Evolutionary conservation across 1,140 invertebrate species (phyloP).

Genomic region (Drosophila miranda): DNA sequence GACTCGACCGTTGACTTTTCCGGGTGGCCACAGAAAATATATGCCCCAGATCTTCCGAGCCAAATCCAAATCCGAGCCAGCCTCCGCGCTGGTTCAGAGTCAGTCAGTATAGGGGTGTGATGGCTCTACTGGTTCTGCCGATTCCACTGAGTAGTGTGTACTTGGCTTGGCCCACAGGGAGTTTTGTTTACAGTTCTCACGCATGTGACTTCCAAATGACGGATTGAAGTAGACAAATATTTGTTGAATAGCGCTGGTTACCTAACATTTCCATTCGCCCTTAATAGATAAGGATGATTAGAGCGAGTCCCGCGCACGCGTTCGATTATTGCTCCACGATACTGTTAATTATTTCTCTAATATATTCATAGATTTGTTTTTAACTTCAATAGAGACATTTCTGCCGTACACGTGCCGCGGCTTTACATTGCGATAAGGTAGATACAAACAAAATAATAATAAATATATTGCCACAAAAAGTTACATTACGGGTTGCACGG

Average conservation of each 20-base stretch:
- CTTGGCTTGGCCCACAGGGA: conserved; percentile 7
- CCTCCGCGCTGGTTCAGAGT: conserved; percentile 16
- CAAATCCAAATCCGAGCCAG: conserved; percentile 51
- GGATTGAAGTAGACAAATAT: conserved; percentile 82
- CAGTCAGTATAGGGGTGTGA: conserved; percentile 3
- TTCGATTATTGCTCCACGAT: conserved; percentile 60
- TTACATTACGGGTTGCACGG: neutral
- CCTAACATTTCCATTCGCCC: conserved; percentile 46
- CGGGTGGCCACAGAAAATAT: conserved; percentile 2
- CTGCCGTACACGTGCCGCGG: conserved; percentile 59
- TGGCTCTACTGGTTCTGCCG: conserved; percentile 7
- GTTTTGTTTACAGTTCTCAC: conserved; percentile 81
- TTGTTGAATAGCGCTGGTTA: conserved; percentile 64
- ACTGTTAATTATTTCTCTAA: conserved; percentile 76
- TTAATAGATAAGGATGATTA: conserved; percentile 76
- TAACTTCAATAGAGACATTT: conserved; percentile 53
- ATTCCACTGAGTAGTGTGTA: neutral
- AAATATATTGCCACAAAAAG: conserved; percentile 26
- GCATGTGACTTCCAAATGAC: conserved; percentile 82
- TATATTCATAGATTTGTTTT: conserved; percentile 74
- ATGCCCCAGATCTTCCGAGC: conserved; percentile 41
- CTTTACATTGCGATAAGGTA: conserved; percentile 66
- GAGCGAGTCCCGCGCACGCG: conserved; percentile 34
- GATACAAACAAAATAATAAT: conserved; percentile 26
- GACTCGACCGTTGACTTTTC: conserved; percentile 60